Base-by-base conservation (phyloP, 2,113 vertebrate genomes). In the Piprites chloris region DNA sequence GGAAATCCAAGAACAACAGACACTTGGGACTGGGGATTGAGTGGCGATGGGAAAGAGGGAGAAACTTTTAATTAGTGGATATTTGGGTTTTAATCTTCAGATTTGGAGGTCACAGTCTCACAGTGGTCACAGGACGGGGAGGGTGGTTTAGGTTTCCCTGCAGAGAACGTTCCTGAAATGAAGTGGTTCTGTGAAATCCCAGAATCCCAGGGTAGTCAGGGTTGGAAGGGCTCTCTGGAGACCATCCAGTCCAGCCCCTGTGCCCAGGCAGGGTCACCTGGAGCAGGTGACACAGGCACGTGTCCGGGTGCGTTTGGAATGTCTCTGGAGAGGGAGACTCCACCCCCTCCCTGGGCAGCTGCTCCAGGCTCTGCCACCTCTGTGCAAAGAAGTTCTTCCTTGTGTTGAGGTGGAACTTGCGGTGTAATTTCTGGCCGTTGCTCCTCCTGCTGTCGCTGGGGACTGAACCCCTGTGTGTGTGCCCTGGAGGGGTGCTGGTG, bases 351-450 rank as follows among this genome's bases (percentile, higher is more conserved):
- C 53, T 5, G 61, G 37, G 41, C 74, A 58, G 44, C 3, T 1
- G 6, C 4, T 8, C 18, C 42, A 9, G 37, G 27, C 61, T 74
- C 37, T 44, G 37, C 4, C 9, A 15, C 32, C 14, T 28, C 58
- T 50, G 0, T 4, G 67, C 56, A 5, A 55, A 20, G 7, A 27
- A 23, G 33, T 2, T 28, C 14, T 47, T 30, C 14, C 28, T 8
- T 2, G 2, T 0, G 24, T 2, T 3, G 37, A 42, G 32, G 24
- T 13, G 46, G 53, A 33, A 12, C 7, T 20, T 35, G 0, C 0
- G 37, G 56, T 1, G 18, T 50, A 2, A 5, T 22, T 13, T 1
- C 1, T 0, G 1, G 42, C 63, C 22, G 0, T 4, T 23, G 37
- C 66, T 28, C 14, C 3, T 24, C 7, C 39, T 27, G 13, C 39